A percentile compares a stretch with the other conserved stretches of the same genome.
Evolutionary conservation across 2,113 vertebrate species (phyloP).

Genomic region (Perca flavescens): DNA sequence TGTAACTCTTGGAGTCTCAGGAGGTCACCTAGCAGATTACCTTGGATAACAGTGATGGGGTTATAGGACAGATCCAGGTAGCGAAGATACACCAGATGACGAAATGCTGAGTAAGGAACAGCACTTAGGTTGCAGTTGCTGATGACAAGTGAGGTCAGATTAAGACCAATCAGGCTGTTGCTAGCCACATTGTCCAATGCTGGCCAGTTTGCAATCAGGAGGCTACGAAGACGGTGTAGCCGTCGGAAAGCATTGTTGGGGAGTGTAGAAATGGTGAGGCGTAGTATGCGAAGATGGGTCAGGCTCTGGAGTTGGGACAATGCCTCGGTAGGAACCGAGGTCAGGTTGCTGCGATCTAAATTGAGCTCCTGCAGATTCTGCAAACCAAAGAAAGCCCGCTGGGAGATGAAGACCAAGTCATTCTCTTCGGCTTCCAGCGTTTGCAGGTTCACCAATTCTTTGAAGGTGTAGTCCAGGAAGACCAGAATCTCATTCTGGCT

Average conservation of each 20-base stretch:
- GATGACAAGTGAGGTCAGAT: conserved; percentile 88
- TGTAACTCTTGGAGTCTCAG: conserved; percentile 89
- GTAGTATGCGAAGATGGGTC: conserved; percentile 80
- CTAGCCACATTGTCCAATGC: conserved; percentile 83
- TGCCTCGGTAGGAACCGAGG: conserved; percentile 86
- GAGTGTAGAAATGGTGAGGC: conserved; percentile 84
- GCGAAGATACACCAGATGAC: conserved; percentile 86
- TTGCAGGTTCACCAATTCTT: conserved; percentile 83
- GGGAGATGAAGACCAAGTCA: conserved; percentile 89
- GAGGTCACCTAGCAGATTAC: conserved; percentile 82
- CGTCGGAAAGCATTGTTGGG: conserved; percentile 85
- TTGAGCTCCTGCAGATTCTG: conserved; percentile 85
- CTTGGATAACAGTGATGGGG: conserved; percentile 87
- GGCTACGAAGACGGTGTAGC: conserved; percentile 82
- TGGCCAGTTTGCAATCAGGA: conserved; percentile 88
- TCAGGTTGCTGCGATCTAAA: conserved; percentile 90
- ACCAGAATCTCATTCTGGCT: conserved; percentile 92
- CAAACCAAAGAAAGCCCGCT: conserved; percentile 87
- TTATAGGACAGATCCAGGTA: conserved; percentile 91
- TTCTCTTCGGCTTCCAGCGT: conserved; percentile 86
- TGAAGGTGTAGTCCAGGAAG: conserved; percentile 90
- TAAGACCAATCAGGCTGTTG: conserved; percentile 88
- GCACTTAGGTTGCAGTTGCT: conserved; percentile 87
- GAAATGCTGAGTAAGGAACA: conserved; percentile 87
- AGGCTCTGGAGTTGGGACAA: conserved; percentile 87